These are phyloP conservation scores for Cylindroiulus punctatus DNA, from an alignment of 2,888 invertebrate species.

Conservation along the genomic window DNA sequence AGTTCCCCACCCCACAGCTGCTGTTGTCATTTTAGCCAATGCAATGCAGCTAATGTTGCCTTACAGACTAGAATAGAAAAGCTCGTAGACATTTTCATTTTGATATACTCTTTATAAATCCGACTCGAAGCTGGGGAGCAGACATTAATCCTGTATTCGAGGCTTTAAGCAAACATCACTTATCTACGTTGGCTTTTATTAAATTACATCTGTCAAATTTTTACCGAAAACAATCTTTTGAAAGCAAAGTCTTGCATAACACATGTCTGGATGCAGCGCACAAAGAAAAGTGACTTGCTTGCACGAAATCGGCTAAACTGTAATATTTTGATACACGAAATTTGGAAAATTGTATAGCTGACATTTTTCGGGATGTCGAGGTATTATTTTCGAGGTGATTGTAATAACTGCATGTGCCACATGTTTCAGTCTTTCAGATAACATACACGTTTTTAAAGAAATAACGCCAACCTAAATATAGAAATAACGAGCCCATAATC, in stretches of 20 bases:
- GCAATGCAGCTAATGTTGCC: background rate
- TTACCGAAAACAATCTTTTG: background rate
- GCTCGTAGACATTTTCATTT: background rate
- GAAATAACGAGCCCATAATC: background rate
- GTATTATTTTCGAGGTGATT: background rate
- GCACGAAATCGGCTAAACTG: background rate
- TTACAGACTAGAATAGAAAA: background rate
- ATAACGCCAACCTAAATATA: background rate
- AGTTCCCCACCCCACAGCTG: too few species aligned
- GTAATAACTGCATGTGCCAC: background rate
- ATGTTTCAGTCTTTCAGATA: background rate
- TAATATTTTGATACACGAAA: background rate
- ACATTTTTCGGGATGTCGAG: background rate
- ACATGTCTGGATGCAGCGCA: background rate
- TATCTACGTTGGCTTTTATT: conserved; percentile 13
- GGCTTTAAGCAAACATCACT: conserved; percentile 6
- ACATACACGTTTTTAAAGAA: background rate
- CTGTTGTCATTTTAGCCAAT: background rate
- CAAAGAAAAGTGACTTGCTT: background rate
- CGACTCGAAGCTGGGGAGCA: background rate
- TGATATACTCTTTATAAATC: conserved; percentile 14
- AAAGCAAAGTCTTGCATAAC: background rate
- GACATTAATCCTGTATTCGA: background rate
- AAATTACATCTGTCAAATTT: conserved; percentile 24
- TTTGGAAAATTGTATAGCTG: background rate